phyloP scores from a whole-genome alignment of 1,140 invertebrate genomes.

The Meloidogyne chitwoodi region DNA sequence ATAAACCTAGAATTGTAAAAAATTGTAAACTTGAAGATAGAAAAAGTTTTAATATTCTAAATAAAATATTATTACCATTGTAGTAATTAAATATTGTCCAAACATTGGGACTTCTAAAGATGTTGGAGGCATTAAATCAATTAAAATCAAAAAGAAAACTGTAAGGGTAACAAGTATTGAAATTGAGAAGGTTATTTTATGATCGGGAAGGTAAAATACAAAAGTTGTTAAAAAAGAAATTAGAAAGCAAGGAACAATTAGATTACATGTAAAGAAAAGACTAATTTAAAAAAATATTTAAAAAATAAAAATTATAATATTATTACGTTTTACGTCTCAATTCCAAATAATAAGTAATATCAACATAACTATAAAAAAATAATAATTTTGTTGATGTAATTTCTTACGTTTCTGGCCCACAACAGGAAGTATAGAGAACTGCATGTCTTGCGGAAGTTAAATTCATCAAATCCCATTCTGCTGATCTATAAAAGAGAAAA shows the following conservation, averaged over 20 bases:
- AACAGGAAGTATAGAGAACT: conserved; percentile 58
- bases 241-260: conserved; percentile 90
- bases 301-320: conserved; percentile 65
- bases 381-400: conserved; percentile 78
- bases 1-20: neutral
- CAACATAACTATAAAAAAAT: conserved; percentile 75
- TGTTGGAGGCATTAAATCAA: conserved; percentile 91
- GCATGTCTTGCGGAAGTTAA: conserved; percentile 53
- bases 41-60: too few species aligned
- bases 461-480: conserved; percentile 92
- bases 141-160: conserved; percentile 93
- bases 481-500: conserved; percentile 63
- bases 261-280: conserved; percentile 86
- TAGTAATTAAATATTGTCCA: conserved; percentile 96
- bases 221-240: conserved; percentile 95
- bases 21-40: too few species aligned
- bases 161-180: conserved; percentile 97
- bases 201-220: conserved; percentile 93
- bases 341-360: conserved; percentile 96
- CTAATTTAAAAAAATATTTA: neutral
- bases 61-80: conserved; percentile 92
- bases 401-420: conserved; percentile 70
- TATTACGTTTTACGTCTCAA: conserved; percentile 80
- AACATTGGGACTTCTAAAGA: conserved; percentile 88
- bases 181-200: conserved; percentile 96